Evolutionary conservation across 1,140 invertebrate species (phyloP), one percentile per base, ranked within the genome.

Genomic region (Ostrea edulis): DNA sequence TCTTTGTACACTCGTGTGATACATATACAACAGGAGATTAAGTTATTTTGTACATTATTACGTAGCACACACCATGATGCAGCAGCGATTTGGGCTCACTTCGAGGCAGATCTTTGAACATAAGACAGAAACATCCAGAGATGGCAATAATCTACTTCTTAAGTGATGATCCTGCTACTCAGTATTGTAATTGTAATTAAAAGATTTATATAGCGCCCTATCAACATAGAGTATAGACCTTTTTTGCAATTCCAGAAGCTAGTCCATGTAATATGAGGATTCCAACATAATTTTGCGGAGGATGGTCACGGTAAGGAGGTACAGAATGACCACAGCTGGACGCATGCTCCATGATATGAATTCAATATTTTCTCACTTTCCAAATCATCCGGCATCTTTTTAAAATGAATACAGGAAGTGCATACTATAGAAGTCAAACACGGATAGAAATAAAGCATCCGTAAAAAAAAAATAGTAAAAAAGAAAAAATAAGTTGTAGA

Each of bases 41-140:
- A 35, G 44, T 65, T 85, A 83, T 90, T 88, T 68, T 91, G 88
- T 84, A 86, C 86, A 44, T 22, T 91, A 14, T 89, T 87, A n/a
- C 82, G 88, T 53, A 68, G 29, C 51, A 77, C 53, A 12, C 58
- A 83, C 22, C 88, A 93, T 86, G 90, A 88, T 82, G 89, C 90
- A 8, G 55, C 62, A 55, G 85, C 89, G 53, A 90, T 92, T 55
- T 91, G 89, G 92, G 82, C 90, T 65, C 71, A 91, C 62, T n/a
- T 91, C 11, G n/a, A 86, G 4, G 89, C 89, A 17, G 54, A 2
- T 90, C 22, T 54, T 91, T 12, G 68, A 82, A 89, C 1, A 84
- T 92, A 25, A 89, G 58, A 9, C 9, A 22, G 55, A 87, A 17
- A 17, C 55, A 58, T 58, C 0, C 35, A 44, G 35, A 44, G 35